Percentiles rank a stretch among this genome's conserved stretches.
Conservation (phyloP, 2,888 invertebrate genomes). For the Gryllus longicercus region DNA sequence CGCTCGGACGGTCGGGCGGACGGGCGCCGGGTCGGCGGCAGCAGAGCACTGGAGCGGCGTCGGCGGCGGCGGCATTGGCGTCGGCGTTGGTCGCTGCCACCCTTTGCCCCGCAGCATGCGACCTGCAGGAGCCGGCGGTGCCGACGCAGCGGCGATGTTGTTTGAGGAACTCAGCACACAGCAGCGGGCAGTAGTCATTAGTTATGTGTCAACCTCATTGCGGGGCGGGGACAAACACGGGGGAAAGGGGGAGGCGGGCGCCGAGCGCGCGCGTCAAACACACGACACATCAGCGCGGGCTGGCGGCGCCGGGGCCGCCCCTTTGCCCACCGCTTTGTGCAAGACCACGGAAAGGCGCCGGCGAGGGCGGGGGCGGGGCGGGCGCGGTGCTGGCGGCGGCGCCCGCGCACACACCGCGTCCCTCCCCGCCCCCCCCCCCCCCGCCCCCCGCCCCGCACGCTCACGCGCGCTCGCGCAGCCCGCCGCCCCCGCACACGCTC, state of each 20-base stretch:
- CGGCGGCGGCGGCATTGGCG: not conserved
- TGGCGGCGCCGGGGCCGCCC: constrained; percentile 6
- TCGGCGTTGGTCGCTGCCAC: not conserved
- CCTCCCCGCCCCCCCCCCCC: not conserved
- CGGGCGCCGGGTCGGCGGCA: not conserved
- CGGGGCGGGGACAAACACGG: constrained; percentile 17
- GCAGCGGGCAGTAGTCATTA: constrained; percentile 17
- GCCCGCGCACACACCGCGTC: not conserved
- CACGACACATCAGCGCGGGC: not conserved
- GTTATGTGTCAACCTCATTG: constrained; percentile 17
- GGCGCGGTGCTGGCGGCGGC: not conserved
- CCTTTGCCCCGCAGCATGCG: constrained; percentile 3
- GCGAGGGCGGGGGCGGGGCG: not conserved
- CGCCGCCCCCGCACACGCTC: constrained; percentile 18
- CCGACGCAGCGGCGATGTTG: constrained; percentile 17
- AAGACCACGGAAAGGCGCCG: not conserved
- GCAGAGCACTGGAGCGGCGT: not conserved
- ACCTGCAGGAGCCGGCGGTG: not conserved
- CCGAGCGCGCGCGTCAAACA: not conserved
- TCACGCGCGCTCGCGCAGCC: not conserved
- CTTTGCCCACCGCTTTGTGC: constrained; percentile 17
- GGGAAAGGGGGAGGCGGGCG: not conserved
- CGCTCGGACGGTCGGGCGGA: not conserved
- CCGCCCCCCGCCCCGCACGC: not conserved
- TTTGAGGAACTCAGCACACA: constrained; percentile 17